Percentiles rank a stretch among this genome's conserved stretches.
phyloP scores from a whole-genome alignment of 2,797 vertebrate genomes.

The Dryobates pubescens region DNA sequence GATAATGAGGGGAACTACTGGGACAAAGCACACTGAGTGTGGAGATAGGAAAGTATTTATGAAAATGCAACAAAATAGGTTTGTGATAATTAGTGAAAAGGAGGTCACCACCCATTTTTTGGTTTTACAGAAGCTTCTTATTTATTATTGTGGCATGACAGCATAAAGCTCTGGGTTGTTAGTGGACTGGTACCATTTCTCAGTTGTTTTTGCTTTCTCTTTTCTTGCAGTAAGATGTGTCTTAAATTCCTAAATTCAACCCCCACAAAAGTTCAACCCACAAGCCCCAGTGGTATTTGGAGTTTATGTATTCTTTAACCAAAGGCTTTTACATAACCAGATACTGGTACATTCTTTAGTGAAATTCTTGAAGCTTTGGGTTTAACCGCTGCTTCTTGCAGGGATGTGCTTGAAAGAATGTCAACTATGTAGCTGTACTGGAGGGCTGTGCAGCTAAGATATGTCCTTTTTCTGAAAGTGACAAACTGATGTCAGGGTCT shows the following conservation, averaged over 20 bases:
- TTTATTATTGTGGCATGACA: slow-evolving; percentile 40
- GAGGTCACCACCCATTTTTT: slow-evolving; percentile 34
- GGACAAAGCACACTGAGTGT: not conserved
- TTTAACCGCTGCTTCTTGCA: slow-evolving; percentile 52
- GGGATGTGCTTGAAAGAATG: slow-evolving; percentile 55
- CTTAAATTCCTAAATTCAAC: slow-evolving; percentile 50
- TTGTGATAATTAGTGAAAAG: slow-evolving; percentile 39
- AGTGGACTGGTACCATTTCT: slow-evolving; percentile 41
- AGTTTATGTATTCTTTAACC: slow-evolving; percentile 63
- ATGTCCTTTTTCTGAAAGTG: slow-evolving; percentile 3
- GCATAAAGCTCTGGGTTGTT: slow-evolving; percentile 40
- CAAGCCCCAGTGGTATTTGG: slow-evolving; percentile 55
- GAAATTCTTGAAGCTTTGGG: slow-evolving; percentile 59
- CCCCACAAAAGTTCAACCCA: slow-evolving; percentile 46
- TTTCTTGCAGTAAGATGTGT: slow-evolving; percentile 54
- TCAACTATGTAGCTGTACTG: slow-evolving; percentile 35
- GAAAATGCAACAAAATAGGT: slow-evolving; percentile 9
- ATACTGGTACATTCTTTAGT: slow-evolving; percentile 59
- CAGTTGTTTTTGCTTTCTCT: slow-evolving; percentile 60
- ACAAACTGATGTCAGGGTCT: not conserved
- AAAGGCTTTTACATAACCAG: slow-evolving; percentile 59
- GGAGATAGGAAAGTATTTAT: not conserved
- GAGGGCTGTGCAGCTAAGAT: not conserved
- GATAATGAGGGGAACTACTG: not conserved
- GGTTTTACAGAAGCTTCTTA: not conserved